phyloP scores from a whole-genome alignment of 2,888 invertebrate species.

The Drosophila pseudotakahashii region DNA sequence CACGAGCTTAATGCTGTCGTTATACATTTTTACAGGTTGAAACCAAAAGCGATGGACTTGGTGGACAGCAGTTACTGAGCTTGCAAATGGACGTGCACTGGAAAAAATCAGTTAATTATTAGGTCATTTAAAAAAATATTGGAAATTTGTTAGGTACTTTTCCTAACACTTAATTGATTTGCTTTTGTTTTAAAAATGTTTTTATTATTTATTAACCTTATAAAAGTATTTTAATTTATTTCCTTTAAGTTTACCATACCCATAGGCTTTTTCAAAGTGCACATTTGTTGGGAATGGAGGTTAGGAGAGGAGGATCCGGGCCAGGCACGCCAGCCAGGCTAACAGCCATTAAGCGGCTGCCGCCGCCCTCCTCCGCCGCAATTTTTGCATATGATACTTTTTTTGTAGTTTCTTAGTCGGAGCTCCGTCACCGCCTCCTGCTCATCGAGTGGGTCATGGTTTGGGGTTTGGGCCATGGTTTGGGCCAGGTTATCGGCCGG shows the following conservation, averaged over 20 bases:
- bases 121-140: no score
- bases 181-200: no score
- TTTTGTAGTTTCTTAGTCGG: conserved; percentile 9
- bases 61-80: conserved; percentile 21
- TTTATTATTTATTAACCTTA: no score
- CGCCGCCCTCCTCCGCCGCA: conserved; percentile 20
- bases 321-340: conserved; percentile 63
- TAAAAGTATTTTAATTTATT: not conserved
- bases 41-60: conserved; percentile 22
- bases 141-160: no score
- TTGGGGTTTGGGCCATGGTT: conserved; percentile 49
- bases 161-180: no score
- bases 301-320: conserved; percentile 38
- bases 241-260: not conserved
- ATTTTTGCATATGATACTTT: conserved; percentile 69
- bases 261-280: not conserved
- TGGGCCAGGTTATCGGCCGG: conserved; percentile 65
- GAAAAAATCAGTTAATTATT: not conserved
- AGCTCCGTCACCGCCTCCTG: conserved; percentile 25
- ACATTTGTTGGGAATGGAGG: conserved; percentile 22
- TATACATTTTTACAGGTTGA: conserved; percentile 79
- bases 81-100: conserved; percentile 13
- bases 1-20: conserved; percentile 79
- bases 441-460: conserved; percentile 54
- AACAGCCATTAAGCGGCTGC: conserved; percentile 67